A percentile compares a stretch with the other conserved stretches of the same genome.
These are phyloP conservation scores for Leptosomus discolor DNA, from an alignment of 2,113 vertebrate species.

Conservation along the genomic window DNA sequence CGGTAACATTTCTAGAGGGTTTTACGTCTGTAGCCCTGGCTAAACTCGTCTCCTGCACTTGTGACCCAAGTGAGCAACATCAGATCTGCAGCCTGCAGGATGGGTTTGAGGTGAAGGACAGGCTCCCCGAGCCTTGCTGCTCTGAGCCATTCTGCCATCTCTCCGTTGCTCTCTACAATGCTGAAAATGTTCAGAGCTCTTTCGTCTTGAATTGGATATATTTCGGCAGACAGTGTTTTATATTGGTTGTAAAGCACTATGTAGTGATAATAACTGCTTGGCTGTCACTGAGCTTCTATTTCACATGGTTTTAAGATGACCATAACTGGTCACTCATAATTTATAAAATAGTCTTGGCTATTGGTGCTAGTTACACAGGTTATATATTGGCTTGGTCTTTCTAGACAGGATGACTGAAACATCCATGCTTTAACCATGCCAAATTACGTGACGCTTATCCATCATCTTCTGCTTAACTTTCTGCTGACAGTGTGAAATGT, in stretches of 20 bases:
- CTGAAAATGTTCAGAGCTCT: background rate
- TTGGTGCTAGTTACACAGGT: background rate
- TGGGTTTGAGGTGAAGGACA: background rate
- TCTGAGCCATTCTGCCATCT: background rate
- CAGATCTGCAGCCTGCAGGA: background rate
- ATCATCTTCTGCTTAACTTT: background rate
- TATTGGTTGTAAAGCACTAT: background rate
- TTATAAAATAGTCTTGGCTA: background rate
- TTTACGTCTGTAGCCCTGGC: background rate
- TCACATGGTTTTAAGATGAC: background rate
- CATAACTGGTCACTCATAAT: background rate
- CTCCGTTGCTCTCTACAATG: background rate
- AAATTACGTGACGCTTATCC: background rate
- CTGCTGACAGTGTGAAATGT: background rate
- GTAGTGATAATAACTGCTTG: background rate
- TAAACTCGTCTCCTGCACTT: background rate
- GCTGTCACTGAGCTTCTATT: background rate
- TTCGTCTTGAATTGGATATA: background rate
- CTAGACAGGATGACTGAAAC: background rate
- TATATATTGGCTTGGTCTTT: background rate
- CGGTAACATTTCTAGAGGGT: background rate
- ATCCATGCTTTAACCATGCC: background rate
- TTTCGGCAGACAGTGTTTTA: background rate
- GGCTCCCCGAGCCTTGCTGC: background rate
- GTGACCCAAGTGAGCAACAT: background rate